Base-by-base conservation (phyloP, 2,888 invertebrate genomes). In the Tipula unca region DNA sequence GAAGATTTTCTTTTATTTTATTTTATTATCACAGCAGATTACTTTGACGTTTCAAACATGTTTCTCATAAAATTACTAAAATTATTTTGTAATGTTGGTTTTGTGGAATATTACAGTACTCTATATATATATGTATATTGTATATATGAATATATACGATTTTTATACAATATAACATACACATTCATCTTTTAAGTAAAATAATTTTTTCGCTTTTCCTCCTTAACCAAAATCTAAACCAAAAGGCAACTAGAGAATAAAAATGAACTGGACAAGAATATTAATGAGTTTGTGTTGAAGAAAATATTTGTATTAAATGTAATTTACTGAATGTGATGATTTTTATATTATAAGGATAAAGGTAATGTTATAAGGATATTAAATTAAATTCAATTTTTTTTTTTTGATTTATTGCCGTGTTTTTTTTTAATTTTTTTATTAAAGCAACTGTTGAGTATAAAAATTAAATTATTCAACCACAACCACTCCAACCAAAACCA, bases 11-110 rank as follows among this genome's bases (percentile, higher is more conserved):
- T 69, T 69, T 69, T 69, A 69, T 69, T 25, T 69, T 69, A 20
- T 69, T 69, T 69, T 69, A 69, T 69, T 69, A 69, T 69, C 69
- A 69, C 69, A 69, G 69, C 69, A 69, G 69, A 69, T 69, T 69
- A 69, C 25, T 69, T 69, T 69, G 69, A 69, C 69, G 69, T 69
- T 69, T 69, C 69, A 69, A 69, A 69, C 69, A 69, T 69, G 69
- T 25, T 69, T 69, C 25, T 69, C 69, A 69, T 69, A 69, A 69
- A 25, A 69, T 69, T 69, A 69, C 69, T 25, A 17, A 48, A 48
- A 48, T 48, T 48, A 48, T 48, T 48, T 48, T n/a, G 48, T 14
- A 48, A 48, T 48, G 48, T 48, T 69, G 69, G 48, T 48, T 69
- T 69, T 69, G 48, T 54, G 25, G 20, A 5, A 48, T 48, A 17